These are phyloP conservation scores for Neomicropteryx cornuta DNA, from an alignment of 1,140 invertebrate genomes.

Conservation along the genomic window DNA sequence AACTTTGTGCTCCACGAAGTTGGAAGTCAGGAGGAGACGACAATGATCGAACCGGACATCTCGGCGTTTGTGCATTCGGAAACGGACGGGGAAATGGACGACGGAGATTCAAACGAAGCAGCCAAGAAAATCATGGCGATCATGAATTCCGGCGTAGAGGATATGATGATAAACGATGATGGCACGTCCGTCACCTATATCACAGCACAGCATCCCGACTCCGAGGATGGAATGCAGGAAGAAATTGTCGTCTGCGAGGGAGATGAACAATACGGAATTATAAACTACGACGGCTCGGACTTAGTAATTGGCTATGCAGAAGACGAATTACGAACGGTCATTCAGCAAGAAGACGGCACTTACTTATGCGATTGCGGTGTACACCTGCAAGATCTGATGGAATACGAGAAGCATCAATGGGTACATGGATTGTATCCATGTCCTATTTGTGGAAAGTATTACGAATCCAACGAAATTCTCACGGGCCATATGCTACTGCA, in stretches of 20 bases:
- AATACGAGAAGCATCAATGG: constrained; percentile 31
- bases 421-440: constrained; percentile 35
- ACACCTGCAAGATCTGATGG: constrained; percentile 27
- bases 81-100: too few species aligned
- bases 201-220: too few species aligned
- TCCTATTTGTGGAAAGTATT: constrained; percentile 38
- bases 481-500: constrained; percentile 54
- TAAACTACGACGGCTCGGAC: constrained; percentile 33
- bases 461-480: constrained; percentile 53
- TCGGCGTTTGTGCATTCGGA: too few species aligned
- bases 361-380: constrained; percentile 37
- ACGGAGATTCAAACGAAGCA: too few species aligned
- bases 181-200: too few species aligned
- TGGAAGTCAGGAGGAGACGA: too few species aligned
- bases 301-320: constrained; percentile 33
- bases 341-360: constrained; percentile 32
- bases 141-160: too few species aligned
- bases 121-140: too few species aligned
- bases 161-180: too few species aligned
- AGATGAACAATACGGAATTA: constrained; percentile 29
- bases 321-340: constrained; percentile 29
- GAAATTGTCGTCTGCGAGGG: constrained; percentile 24
- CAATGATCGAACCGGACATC: too few species aligned
- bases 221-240: too few species aligned
- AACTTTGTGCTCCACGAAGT: too few species aligned